Evolutionary conservation across 2,888 invertebrate genomes (phyloP).

Genomic region (Aradus depressus): DNA sequence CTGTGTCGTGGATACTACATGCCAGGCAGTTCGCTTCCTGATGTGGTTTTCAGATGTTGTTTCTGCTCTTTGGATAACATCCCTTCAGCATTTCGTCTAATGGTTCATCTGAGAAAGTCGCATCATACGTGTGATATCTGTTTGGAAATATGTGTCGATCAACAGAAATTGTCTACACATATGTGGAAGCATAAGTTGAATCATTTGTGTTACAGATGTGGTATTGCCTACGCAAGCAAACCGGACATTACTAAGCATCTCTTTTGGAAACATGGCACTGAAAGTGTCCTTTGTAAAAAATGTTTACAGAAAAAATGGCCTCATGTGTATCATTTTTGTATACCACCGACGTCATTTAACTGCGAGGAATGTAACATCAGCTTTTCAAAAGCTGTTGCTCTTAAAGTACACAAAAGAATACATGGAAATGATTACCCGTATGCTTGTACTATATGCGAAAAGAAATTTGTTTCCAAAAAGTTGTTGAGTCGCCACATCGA

Average conservation of each 20-base stretch:
- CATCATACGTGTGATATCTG: slow-evolving; percentile 83
- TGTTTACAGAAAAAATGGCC: slow-evolving; percentile 86
- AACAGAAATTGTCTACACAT: slow-evolving; percentile 69
- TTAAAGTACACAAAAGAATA: slow-evolving; percentile 74
- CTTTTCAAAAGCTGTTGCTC: slow-evolving; percentile 62
- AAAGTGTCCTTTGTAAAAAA: slow-evolving; percentile 71
- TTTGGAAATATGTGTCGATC: slow-evolving; percentile 67
- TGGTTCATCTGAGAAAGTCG: slow-evolving; percentile 75
- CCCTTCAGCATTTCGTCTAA: slow-evolving; percentile 75
- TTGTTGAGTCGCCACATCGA: slow-evolving; percentile 59
- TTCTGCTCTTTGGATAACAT: slow-evolving; percentile 64
- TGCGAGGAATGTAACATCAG: slow-evolving; percentile 71
- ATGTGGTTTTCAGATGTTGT: slow-evolving; percentile 68
- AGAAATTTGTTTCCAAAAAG: slow-evolving; percentile 72
- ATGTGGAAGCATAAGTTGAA: slow-evolving; percentile 84
- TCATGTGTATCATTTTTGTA: slow-evolving; percentile 82
- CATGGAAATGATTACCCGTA: slow-evolving; percentile 63
- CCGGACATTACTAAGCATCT: slow-evolving; percentile 79
- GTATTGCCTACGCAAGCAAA: slow-evolving; percentile 77
- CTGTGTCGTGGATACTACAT: slow-evolving; percentile 70
- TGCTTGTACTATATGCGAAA: slow-evolving; percentile 59
- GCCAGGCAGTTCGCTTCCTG: slow-evolving; percentile 45
- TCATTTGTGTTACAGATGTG: slow-evolving; percentile 77
- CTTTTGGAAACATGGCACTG: slow-evolving; percentile 87
- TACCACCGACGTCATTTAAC: slow-evolving; percentile 61